A percentile compares a stretch with the other conserved stretches of the same genome.
Conservation (phyloP, 2,797 vertebrate species). For the Hapalemur alaotrensis region DNA sequence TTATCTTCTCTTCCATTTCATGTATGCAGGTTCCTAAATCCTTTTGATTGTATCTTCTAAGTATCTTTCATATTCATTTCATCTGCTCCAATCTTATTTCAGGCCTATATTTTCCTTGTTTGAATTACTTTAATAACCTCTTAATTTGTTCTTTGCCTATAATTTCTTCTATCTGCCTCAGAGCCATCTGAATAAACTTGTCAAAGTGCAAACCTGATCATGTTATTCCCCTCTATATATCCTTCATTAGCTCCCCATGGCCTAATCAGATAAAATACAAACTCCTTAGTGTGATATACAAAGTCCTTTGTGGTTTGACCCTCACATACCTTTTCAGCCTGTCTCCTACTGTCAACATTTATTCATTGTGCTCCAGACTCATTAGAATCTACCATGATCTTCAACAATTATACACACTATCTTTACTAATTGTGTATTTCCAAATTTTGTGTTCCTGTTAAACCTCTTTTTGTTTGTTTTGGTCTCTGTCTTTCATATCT, state of each 20-base stretch:
- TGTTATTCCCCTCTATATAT: not conserved
- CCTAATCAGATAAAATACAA: not conserved
- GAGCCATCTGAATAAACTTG: not conserved
- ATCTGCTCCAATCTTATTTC: not conserved
- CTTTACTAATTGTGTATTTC: not conserved
- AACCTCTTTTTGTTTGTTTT: constrained; percentile 33
- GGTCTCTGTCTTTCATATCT: not conserved
- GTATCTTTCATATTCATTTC: not conserved
- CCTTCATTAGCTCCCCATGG: not conserved
- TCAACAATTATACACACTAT: not conserved
- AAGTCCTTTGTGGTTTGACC: not conserved
- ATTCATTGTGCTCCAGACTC: not conserved
- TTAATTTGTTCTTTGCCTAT: not conserved
- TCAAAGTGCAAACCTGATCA: not conserved
- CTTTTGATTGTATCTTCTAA: not conserved
- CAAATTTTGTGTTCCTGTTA: not conserved
- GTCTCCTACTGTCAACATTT: not conserved
- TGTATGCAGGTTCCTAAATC: not conserved
- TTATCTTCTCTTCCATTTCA: not conserved
- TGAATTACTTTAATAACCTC: not conserved
- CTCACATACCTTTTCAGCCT: not conserved
- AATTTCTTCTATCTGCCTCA: not conserved
- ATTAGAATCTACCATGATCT: not conserved
- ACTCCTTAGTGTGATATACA: not conserved
- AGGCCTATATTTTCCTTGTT: not conserved